Conservation (phyloP, 92 coral and sea anemone species). For the Epizoanthus rinbou region DNA sequence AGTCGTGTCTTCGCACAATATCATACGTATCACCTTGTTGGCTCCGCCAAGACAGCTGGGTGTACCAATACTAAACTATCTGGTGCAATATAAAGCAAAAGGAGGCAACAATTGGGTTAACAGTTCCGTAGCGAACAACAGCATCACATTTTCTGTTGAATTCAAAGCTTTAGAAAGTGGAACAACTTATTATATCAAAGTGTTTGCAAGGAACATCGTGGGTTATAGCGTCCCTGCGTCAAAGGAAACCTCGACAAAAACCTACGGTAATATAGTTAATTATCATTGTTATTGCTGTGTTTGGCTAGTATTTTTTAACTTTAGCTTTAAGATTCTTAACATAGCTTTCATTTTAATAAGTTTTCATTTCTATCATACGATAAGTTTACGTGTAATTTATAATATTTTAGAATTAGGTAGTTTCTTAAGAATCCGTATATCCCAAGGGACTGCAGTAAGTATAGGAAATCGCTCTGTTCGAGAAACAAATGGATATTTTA, state of each 20-base stretch:
- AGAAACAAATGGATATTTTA: no score
- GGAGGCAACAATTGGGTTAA: background rate
- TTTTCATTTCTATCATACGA: no score
- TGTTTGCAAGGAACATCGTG: background rate
- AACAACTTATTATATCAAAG: background rate
- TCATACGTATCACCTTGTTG: background rate
- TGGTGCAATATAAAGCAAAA: constrained; percentile 1
- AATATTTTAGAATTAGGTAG: no score
- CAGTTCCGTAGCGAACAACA: background rate
- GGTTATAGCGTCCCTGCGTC: constrained; percentile 2
- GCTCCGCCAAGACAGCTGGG: background rate
- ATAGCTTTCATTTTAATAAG: no score
- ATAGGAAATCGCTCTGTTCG: no score
- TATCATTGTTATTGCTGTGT: background rate
- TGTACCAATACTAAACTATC: background rate
- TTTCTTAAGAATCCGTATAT: no score
- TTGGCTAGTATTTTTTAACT: background rate
- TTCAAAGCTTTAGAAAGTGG: background rate
- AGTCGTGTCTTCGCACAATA: background rate
- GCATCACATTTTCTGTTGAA: background rate
- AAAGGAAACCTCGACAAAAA: background rate
- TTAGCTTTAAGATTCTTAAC: no score
- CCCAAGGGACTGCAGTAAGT: no score
- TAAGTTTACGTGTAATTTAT: no score
- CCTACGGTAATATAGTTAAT: background rate